phyloP scores from a whole-genome alignment of 2,888 invertebrate genomes.

The Ischnus inquisitorius region DNA sequence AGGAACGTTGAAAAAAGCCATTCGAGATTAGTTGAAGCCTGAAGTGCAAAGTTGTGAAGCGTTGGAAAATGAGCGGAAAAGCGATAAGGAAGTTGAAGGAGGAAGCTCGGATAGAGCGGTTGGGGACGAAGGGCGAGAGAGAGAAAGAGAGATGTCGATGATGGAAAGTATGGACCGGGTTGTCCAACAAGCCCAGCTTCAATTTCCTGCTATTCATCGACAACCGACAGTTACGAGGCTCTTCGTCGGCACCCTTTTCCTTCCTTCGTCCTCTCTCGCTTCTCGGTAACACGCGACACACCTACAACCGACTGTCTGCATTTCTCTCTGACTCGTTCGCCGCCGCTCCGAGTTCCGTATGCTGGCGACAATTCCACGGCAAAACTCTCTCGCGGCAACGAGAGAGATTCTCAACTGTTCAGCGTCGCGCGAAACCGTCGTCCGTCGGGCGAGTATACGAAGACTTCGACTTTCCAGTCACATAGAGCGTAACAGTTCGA shows the following conservation, averaged over 20 bases:
- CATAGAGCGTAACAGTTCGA: not conserved
- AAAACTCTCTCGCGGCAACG: conserved; percentile 24
- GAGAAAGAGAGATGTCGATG: conserved; percentile 37
- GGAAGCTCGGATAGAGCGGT: not conserved
- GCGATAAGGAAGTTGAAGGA: not conserved
- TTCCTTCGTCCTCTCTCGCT: conserved; percentile 28
- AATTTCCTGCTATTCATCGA: conserved; percentile 76
- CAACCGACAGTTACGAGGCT: conserved; percentile 64
- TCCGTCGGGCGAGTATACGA: not conserved
- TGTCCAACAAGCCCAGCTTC: conserved; percentile 71
- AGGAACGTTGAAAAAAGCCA: conserved; percentile 9
- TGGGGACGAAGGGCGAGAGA: conserved; percentile 18
- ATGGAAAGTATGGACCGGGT: conserved; percentile 56
- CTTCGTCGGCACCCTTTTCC: conserved; percentile 39
- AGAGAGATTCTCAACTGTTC: not conserved
- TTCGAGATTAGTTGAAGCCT: conserved; percentile 5
- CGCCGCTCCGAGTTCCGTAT: not conserved
- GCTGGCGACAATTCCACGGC: not conserved
- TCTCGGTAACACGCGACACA: conserved; percentile 4
- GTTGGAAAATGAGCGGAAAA: not conserved
- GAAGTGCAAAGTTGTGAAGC: conserved; percentile 7
- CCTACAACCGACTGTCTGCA: conserved; percentile 4
- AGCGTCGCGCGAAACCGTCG: not conserved
- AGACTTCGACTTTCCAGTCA: not conserved
- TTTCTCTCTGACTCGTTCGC: not conserved